Base-by-base conservation (phyloP, 2,113 vertebrate species). In the Xiphophorus couchianus region DNA sequence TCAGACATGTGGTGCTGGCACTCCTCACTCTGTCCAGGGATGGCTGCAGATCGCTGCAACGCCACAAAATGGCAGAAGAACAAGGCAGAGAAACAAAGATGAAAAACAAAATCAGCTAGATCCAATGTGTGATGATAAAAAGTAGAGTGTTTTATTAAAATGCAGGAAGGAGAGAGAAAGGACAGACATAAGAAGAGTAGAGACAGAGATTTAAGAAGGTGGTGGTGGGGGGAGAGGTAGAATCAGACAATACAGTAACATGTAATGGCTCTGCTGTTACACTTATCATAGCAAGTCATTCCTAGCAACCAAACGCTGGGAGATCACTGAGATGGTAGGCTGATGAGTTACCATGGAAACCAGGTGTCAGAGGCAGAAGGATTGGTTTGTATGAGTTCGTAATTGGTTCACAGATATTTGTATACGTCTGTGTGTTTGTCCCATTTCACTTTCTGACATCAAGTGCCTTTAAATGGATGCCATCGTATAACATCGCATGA, bases 1-100 rank as follows among this genome's bases (percentile, higher is more conserved):
- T 97, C 95, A 99, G 96, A 96, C 98, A 99, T 90, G 96, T 99
- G 93, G 97, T 98, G 96, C 98, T 99, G 96, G 97, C 97, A 95
- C 98, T 99, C 94, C 96, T 96, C 95, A 96, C 96, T 96, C 98
- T 96, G 96, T 97, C 97, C 97, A 99, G 94, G 85, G 96, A 96
- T 81, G 97, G 96, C 96, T 98, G 97, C 86, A 99, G 96, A 95
- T 99, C 98, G 92, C 98, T 99, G 96, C 91, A 94, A 94, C 93
- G 94, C 94, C 96, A 95, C 83, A 93, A 91, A 91, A 93, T 91
- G 93, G 95, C 92, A 93, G 83, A 74, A 95, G 64, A 94, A 92
- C 93, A 93, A 73, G 35, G 62, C 62, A 63, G 30, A 58, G 63
- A 70, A 19, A 80, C 1, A 80, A 0, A 73, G 39, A 81, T 63